Conservation (phyloP, 92 coral and sea anemone species). For the Zoanthus gigantus region DNA sequence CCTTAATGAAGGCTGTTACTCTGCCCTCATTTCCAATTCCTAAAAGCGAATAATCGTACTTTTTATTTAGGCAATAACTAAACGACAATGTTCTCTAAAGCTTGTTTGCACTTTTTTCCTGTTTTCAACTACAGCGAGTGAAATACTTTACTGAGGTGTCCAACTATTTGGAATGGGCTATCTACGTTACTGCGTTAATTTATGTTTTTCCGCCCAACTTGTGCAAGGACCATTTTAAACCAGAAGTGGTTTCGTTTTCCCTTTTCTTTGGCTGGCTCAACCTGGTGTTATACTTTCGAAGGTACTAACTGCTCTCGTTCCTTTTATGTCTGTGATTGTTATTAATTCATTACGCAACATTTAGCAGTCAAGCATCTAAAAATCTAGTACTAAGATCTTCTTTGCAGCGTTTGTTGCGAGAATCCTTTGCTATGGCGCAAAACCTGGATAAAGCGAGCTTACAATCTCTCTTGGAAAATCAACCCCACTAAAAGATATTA, state of each 20-base stretch:
- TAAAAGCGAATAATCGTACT: no score
- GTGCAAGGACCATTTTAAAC: conserved; percentile 37
- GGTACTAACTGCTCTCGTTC: conserved; percentile 37
- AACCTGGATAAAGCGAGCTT: no score
- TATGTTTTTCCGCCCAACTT: conserved; percentile 58
- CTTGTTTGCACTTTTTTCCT: background rate
- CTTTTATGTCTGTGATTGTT: background rate
- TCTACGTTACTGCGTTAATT: conserved; percentile 75
- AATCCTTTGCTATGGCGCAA: no score
- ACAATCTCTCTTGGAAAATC: no score
- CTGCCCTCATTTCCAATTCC: no score
- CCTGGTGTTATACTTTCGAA: conserved; percentile 84
- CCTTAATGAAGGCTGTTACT: no score
- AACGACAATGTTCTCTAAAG: background rate
- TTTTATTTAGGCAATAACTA: no score
- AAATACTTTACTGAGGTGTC: conserved; percentile 71
- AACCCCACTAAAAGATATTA: no score
- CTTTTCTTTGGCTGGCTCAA: conserved; percentile 90
- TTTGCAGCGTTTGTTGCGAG: no score
- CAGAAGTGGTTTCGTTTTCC: conserved; percentile 66
- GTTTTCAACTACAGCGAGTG: conserved; percentile 52
- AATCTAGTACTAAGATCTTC: no score
- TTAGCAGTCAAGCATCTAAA: no score
- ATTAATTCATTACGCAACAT: no score
- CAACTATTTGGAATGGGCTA: conserved; percentile 76